Percentiles rank a stretch among this genome's conserved stretches.
Evolutionary conservation across 1,140 invertebrate genomes (phyloP).

Genomic region (Leptopilina clavipes): DNA sequence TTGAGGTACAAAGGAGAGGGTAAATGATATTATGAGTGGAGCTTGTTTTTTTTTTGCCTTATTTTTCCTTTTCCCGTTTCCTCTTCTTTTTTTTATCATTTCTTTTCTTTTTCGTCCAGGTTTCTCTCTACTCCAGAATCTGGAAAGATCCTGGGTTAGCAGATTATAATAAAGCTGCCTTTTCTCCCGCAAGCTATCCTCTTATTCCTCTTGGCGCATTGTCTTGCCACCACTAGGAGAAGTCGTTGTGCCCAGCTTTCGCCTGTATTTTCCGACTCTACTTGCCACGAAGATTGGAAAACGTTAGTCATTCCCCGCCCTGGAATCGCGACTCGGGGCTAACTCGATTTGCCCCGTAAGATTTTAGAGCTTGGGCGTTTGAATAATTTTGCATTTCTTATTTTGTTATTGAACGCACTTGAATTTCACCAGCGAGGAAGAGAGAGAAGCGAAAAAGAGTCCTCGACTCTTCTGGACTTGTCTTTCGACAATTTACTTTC

Average conservation of each 20-base stretch:
- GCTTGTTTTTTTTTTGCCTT: not conserved
- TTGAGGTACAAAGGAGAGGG: conserved; percentile 8
- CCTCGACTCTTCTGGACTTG: conserved; percentile 15
- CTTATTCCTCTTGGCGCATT: conserved; percentile 40
- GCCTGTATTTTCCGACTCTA: conserved; percentile 40
- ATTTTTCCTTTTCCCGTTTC: no score
- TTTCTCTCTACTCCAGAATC: conserved; percentile 28
- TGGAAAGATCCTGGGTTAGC: conserved; percentile 46
- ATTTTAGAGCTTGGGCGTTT: conserved; percentile 55
- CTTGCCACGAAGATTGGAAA: conserved; percentile 46
- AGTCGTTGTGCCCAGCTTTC: conserved; percentile 1
- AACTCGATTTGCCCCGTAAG: conserved; percentile 60
- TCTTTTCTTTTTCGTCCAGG: not conserved
- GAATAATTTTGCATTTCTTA: conserved; percentile 58
- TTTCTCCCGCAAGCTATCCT: conserved; percentile 35
- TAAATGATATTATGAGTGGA: conserved; percentile 29
- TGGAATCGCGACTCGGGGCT: conserved; percentile 50
- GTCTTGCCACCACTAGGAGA: conserved; percentile 32
- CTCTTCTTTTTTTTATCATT: not conserved
- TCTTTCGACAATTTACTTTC: conserved; percentile 33
- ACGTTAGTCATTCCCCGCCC: conserved; percentile 54
- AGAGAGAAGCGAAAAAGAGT: no score
- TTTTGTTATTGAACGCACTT: conserved; percentile 52
- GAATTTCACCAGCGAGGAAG: conserved; percentile 12
- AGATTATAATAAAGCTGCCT: conserved; percentile 58